Conservation (phyloP, 1,140 invertebrate genomes). For the Thaumatotibia leucotreta region DNA sequence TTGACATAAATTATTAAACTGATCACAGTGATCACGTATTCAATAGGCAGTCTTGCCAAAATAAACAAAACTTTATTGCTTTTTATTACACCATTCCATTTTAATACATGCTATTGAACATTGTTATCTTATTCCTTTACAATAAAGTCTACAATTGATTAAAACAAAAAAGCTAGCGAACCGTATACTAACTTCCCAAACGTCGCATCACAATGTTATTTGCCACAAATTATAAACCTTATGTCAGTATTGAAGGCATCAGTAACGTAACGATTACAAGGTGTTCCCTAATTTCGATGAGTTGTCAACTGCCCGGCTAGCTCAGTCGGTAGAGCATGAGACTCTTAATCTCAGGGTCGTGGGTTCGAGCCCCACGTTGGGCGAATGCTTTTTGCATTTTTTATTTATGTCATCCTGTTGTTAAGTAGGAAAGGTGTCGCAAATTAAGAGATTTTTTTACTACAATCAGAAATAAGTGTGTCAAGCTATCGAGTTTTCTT, state of each 20-base stretch:
- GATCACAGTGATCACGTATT: no score
- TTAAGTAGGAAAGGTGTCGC: neutral
- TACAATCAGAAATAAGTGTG: no score
- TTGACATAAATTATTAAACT: no score
- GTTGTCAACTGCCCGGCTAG: constrained; percentile 79
- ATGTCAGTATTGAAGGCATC: no score
- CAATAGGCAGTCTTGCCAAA: no score
- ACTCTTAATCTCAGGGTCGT: constrained; percentile 92
- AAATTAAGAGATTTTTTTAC: no score
- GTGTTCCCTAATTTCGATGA: neutral
- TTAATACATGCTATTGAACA: no score
- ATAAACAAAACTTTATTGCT: no score
- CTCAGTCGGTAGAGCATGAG: constrained; percentile 91
- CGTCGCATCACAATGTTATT: neutral
- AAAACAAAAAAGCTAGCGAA: neutral
- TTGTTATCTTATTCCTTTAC: no score
- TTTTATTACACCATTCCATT: neutral
- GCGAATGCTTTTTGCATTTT: constrained; percentile 56
- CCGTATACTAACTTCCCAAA: neutral
- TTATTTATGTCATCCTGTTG: constrained; percentile 17
- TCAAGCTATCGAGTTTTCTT: no score
- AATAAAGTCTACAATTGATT: no score
- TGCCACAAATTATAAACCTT: neutral
- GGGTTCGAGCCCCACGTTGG: constrained; percentile 92
- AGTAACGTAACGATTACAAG: neutral